Conservation (phyloP, 2,797 vertebrate species). For the Mustela erminea region DNA sequence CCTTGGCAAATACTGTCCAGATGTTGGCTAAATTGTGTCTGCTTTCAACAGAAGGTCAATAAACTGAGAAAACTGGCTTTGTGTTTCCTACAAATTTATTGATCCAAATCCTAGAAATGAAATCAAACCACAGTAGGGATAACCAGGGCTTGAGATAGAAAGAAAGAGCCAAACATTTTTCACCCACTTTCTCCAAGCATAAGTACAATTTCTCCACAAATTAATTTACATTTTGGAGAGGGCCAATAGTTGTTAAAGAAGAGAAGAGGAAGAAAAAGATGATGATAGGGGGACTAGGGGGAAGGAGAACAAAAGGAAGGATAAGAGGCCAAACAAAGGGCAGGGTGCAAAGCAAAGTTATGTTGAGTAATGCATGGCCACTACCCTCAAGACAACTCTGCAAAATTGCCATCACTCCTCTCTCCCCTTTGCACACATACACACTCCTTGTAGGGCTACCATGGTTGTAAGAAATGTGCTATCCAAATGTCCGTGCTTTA, state of each 20-base stretch:
- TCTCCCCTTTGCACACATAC: background rate
- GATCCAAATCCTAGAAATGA: slow-evolving; percentile 76
- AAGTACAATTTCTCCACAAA: slow-evolving; percentile 59
- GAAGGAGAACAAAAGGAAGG: background rate
- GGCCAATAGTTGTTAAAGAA: background rate
- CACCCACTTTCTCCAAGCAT: slow-evolving; percentile 36
- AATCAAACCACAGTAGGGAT: slow-evolving; percentile 68
- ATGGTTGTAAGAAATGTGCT: background rate
- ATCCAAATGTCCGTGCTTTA: background rate
- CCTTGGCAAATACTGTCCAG: slow-evolving; percentile 75
- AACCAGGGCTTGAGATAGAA: slow-evolving; percentile 51
- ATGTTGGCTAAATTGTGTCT: slow-evolving; percentile 78
- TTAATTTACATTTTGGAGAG: slow-evolving; percentile 61
- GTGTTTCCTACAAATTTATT: slow-evolving; percentile 58
- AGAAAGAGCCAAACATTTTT: slow-evolving; percentile 52
- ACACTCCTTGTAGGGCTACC: background rate
- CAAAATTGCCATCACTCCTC: background rate
- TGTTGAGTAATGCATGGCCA: background rate
- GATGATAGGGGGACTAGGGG: background rate
- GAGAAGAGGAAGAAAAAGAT: background rate
- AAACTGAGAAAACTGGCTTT: slow-evolving; percentile 77
- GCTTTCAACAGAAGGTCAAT: slow-evolving; percentile 78
- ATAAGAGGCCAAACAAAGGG: background rate
- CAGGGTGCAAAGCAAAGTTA: background rate
- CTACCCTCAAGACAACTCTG: background rate